These are phyloP conservation scores for Melikaiella ostensackeni DNA, from an alignment of 2,888 invertebrate genomes.

Conservation along the genomic window DNA sequence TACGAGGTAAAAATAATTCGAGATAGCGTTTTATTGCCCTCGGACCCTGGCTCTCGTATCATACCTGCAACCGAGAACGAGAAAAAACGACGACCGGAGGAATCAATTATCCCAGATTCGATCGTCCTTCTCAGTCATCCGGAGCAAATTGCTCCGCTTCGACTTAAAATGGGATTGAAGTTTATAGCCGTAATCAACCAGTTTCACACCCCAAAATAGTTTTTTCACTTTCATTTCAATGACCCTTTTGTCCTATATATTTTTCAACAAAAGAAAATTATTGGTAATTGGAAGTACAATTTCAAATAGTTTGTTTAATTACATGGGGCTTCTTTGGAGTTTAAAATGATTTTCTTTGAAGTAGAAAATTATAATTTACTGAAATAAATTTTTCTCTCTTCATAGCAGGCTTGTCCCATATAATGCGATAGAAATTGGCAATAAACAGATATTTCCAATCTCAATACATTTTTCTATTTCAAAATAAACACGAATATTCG, in stretches of 20 bases:
- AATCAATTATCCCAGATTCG: slow-evolving; percentile 27
- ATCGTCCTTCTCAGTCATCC: slow-evolving; percentile 20
- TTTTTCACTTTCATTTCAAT: background rate
- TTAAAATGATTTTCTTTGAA: too few species aligned
- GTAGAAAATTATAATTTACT: too few species aligned
- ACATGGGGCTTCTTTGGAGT: too few species aligned
- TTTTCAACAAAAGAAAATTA: background rate
- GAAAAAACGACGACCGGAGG: background rate
- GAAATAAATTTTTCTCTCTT: too few species aligned
- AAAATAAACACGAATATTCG: too few species aligned
- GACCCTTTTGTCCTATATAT: background rate
- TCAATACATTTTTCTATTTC: too few species aligned
- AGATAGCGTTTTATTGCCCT: slow-evolving; percentile 32
- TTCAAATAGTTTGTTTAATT: too few species aligned
- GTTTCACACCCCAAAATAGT: background rate
- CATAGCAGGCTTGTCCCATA: too few species aligned
- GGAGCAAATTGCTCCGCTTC: slow-evolving; percentile 8
- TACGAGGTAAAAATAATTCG: slow-evolving; percentile 12
- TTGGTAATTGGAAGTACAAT: background rate
- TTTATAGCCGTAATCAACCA: slow-evolving; percentile 17
- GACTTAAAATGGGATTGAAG: slow-evolving; percentile 12
- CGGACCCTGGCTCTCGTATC: background rate
- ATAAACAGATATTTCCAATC: too few species aligned
- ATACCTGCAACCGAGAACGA: background rate
- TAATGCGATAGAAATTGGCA: too few species aligned